A percentile compares a stretch with the other conserved stretches of the same genome.
Conservation (phyloP, 2,888 invertebrate species). For the Habroteleia sp. region DNA sequence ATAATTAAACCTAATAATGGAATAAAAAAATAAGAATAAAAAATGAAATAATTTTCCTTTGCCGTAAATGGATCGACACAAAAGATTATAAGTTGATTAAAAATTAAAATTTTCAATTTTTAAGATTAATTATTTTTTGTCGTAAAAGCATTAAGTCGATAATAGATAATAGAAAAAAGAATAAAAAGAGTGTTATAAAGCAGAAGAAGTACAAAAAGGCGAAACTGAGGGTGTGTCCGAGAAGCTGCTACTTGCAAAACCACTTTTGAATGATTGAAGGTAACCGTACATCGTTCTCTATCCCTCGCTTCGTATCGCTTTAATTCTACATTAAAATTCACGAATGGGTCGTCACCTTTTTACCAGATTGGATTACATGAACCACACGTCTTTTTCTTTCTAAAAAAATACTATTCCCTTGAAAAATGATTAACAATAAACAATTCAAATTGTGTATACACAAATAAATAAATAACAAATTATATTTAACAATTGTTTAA, state of each 20-base stretch:
- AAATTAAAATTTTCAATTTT: conserved; percentile 4
- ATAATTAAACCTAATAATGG: no score
- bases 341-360: conserved; percentile 74
- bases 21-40: no score
- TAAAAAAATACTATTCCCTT: no score
- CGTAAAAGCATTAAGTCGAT: conserved; percentile 20
- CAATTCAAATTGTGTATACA: no score
- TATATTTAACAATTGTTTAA: no score
- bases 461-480: no score
- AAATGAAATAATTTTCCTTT: no score
- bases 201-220: conserved; percentile 30
- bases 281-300: conserved; percentile 65
- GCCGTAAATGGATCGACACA: no score
- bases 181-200: conserved; percentile 26
- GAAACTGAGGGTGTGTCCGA: conserved; percentile 69
- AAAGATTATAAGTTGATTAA: no score
- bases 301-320: conserved; percentile 74
- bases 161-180: conserved; percentile 38
- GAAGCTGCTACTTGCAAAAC: conserved; percentile 72
- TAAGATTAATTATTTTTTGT: conserved; percentile 22
- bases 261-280: conserved; percentile 69
- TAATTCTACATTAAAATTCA: conserved; percentile 78
- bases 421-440: no score
- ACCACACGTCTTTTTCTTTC: conserved; percentile 26
- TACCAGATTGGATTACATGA: conserved; percentile 70